Percentiles rank a stretch among this genome's conserved stretches.
Conservation (phyloP, 2,113 vertebrate genomes). For the Lepisosteus oculatus region DNA sequence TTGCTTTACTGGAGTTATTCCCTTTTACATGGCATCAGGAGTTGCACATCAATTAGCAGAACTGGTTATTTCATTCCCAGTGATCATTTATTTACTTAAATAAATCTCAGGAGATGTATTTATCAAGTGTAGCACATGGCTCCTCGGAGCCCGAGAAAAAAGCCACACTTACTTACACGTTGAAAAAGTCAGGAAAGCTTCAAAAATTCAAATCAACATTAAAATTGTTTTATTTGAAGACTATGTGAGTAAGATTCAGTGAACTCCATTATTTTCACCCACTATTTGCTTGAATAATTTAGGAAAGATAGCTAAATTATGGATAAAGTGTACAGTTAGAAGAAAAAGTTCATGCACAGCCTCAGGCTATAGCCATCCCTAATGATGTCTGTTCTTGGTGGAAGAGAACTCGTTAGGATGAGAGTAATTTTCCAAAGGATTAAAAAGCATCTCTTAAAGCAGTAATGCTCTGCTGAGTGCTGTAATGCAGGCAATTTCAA, state of each 20-base stretch:
- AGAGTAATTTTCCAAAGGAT: constrained; percentile 92
- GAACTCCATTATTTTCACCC: constrained; percentile 97
- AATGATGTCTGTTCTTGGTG: constrained; percentile 96
- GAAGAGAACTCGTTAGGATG: constrained; percentile 93
- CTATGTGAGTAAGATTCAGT: constrained; percentile 87
- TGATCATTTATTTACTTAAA: constrained; percentile 39
- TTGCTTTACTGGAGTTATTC: neutral
- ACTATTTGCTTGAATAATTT: constrained; percentile 99
- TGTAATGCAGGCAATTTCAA: constrained; percentile 13
- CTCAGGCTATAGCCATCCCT: constrained; percentile 88
- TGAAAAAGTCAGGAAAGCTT: constrained; percentile 72
- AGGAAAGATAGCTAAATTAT: constrained; percentile 96
- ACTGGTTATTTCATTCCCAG: constrained; percentile 2
- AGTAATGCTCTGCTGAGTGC: constrained; percentile 60
- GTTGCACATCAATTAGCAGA: neutral
- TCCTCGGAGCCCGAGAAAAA: constrained; percentile 31
- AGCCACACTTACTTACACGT: constrained; percentile 32
- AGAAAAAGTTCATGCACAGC: constrained; percentile 96
- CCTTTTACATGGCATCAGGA: neutral
- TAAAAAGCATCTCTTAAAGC: constrained; percentile 87
- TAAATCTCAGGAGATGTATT: constrained; percentile 42
- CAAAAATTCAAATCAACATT: constrained; percentile 90
- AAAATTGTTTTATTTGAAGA: constrained; percentile 90
- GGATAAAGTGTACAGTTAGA: constrained; percentile 99
- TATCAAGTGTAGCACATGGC: constrained; percentile 27